These are phyloP conservation scores for Asobara japonica DNA, from an alignment of 1,140 invertebrate species.

Conservation along the genomic window DNA sequence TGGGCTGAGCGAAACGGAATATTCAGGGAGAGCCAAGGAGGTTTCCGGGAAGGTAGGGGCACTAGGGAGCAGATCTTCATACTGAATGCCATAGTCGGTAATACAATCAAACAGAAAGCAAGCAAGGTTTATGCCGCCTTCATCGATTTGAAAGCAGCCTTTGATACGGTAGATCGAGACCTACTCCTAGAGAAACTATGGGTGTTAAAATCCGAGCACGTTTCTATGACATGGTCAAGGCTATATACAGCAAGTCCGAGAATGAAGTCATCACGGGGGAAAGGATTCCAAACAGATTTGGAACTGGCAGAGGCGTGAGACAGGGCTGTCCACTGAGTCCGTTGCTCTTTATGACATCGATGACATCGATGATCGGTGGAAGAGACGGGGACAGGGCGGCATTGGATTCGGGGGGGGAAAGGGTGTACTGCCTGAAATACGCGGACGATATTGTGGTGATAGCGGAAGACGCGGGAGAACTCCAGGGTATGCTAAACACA, in stretches of 20 bases:
- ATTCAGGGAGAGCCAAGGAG: not conserved
- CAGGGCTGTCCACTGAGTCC: not conserved
- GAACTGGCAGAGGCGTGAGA: not conserved
- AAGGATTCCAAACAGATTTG: not conserved
- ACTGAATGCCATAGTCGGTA: not conserved
- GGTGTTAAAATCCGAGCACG: no score
- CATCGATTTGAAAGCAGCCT: not conserved
- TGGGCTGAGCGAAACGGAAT: not conserved
- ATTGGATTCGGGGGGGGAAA: not conserved
- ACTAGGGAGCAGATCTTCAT: not conserved
- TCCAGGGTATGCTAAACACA: not conserved
- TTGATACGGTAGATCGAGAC: not conserved
- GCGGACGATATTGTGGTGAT: not conserved
- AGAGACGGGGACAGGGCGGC: not conserved
- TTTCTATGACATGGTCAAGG: not conserved
- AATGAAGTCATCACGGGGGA: not conserved
- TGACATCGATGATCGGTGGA: not conserved
- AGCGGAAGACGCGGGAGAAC: not conserved
- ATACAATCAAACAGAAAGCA: not conserved
- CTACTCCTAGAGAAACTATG: not conserved
- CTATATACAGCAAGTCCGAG: not conserved
- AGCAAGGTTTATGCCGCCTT: not conserved
- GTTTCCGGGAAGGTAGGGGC: not conserved
- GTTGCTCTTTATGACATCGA: not conserved
- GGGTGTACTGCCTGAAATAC: not conserved